Base-by-base conservation (phyloP, 2,888 invertebrate species). In the Sialis fuliginosa region DNA sequence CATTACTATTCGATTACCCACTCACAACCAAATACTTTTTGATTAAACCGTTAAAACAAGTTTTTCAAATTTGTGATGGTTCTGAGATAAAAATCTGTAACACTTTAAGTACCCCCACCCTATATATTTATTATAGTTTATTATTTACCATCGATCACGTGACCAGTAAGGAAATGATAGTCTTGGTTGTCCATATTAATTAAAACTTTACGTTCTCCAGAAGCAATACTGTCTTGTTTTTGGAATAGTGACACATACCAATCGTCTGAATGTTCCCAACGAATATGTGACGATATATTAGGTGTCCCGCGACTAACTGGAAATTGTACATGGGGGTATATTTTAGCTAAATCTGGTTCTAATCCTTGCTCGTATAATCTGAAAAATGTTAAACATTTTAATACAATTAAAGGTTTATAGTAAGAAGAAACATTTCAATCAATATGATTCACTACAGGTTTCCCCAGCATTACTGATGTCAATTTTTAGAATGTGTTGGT, bases 241-340 rank as follows among this genome's bases (percentile, higher is more conserved):
- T 72, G 74, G 59, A 78, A 82, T 42, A 75, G 73, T 1, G 79
- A 77, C 1, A 83, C 79, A 54, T 75, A 69, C 81, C 84, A 85
- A 50, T 81, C 77, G 50, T 79, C 77, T 12, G 74, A 71, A 57
- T 95, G 92, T 54, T 93, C 85, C 92, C 93, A 95, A 52, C 76
- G 76, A n/a, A 95, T 75, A 2, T 84, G 66, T 5, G 89, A 81
- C 0, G 87, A 75, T 41, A 93, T 70, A 77, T 85, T 85, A 0
- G 87, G 82, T 0, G 95, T 95, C 2, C 85, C 82, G 33, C 81
- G 73, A 0, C 89, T 82, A 1, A 95, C 93, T 0, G 95, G 95
- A 63, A 77, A 89, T 39, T 74, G 58, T 0, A 89, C 68, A 31
- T 70, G 62, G 0, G 89, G 84, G 63, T 89, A 92, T 39, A 96